These are phyloP conservation scores for Pipistrellus pygmaeus DNA, from an alignment of 2,797 vertebrate species.

Conservation along the genomic window DNA sequence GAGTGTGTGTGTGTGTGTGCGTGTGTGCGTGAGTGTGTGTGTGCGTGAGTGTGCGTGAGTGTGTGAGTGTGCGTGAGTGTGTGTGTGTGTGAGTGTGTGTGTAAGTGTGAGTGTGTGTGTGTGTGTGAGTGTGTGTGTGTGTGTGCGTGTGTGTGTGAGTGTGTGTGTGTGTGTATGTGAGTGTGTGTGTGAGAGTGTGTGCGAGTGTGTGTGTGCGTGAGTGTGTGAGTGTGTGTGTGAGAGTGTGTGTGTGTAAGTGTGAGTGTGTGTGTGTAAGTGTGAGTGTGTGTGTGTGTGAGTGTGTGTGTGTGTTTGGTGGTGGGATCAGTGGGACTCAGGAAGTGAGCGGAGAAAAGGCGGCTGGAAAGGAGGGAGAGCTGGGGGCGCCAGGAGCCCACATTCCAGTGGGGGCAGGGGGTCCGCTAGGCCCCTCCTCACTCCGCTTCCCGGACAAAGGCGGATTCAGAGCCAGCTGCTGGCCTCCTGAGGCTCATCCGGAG, in stretches of 20 bases:
- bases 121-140: neutral
- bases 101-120: too few species aligned
- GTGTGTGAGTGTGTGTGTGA: too few species aligned
- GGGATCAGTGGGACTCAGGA: conserved; percentile 62
- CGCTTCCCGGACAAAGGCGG: conserved; percentile 77
- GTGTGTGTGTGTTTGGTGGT: neutral
- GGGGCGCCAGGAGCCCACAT: conserved; percentile 60
- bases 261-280: too few species aligned
- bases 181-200: neutral
- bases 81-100: too few species aligned
- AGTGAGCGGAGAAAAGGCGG: conserved; percentile 42
- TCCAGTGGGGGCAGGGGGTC: conserved; percentile 79
- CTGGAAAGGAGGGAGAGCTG: neutral
- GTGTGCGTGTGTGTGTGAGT: neutral
- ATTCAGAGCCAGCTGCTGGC: conserved; percentile 68
- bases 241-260: too few species aligned
- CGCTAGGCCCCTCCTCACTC: conserved; percentile 64
- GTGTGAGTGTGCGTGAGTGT: neutral
- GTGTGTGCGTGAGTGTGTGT: neutral
- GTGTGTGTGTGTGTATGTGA: neutral
- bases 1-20: too few species aligned
- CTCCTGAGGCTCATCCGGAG: conserved; percentile 55
- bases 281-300: neutral
- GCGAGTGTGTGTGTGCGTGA: neutral
- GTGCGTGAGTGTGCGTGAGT: neutral